Evolutionary conservation across 2,888 invertebrate genomes (phyloP).

Genomic region (Apamea anceps): DNA sequence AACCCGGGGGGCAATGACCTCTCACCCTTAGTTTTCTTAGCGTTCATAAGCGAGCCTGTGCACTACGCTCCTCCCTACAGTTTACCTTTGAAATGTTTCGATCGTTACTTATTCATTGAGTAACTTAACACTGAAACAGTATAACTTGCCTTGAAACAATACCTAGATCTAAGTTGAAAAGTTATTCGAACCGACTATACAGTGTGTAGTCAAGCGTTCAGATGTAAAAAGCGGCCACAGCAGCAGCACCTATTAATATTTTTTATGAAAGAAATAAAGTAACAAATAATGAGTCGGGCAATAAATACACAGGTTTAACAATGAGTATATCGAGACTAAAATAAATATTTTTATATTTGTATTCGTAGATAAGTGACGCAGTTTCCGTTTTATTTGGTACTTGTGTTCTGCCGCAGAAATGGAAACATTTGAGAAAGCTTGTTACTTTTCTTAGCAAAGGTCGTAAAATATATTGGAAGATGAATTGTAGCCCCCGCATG

Average conservation of each 20-base stretch:
- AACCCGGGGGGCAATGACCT: conserved; percentile 81
- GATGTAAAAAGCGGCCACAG: not conserved
- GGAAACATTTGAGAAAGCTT: conserved; percentile 52
- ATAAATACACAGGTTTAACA: conserved; percentile 7
- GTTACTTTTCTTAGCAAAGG: conserved; percentile 61
- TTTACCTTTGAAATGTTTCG: conserved; percentile 71
- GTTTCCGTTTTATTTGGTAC: conserved; percentile 28
- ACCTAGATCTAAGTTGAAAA: conserved; percentile 22
- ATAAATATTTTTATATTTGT: conserved; percentile 19
- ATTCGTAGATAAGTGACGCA: conserved; percentile 17
- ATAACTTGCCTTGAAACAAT: conserved; percentile 25
- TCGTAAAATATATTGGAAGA: conserved; percentile 68
- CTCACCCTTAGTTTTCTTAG: conserved; percentile 84
- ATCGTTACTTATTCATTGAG: conserved; percentile 56
- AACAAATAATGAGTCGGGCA: not conserved
- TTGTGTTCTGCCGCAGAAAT: conserved; percentile 34
- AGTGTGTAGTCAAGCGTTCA: not conserved
- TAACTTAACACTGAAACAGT: conserved; percentile 38
- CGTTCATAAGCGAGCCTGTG: conserved; percentile 73
- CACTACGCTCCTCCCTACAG: conserved; percentile 69
- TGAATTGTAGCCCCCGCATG: conserved; percentile 56
- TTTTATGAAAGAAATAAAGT: not conserved
- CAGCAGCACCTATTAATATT: not conserved
- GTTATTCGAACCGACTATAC: conserved; percentile 1
- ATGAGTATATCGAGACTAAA: not conserved